Evolutionary conservation across 2,113 vertebrate genomes (phyloP).

Genomic region (Hypanus sabinus): DNA sequence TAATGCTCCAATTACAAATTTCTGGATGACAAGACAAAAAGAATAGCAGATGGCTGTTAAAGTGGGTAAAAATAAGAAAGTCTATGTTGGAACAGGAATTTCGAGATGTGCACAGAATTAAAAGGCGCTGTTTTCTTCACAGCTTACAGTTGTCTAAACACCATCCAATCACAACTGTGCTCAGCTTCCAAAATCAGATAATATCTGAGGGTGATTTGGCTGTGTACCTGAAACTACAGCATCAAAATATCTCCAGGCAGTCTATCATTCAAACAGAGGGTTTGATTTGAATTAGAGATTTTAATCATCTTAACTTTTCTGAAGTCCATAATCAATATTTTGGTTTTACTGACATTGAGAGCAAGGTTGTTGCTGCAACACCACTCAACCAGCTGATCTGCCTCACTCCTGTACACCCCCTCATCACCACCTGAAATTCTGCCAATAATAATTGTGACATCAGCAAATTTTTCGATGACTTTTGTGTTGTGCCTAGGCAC

Average conservation of each 20-base stretch:
- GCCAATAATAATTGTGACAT: too few species aligned
- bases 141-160: neutral
- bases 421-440: too few species aligned
- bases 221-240: neutral
- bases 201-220: neutral
- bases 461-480: too few species aligned
- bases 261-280: neutral
- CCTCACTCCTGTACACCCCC: too few species aligned
- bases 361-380: too few species aligned
- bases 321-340: too few species aligned
- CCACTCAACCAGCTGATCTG: too few species aligned
- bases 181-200: neutral
- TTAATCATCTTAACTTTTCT: neutral
- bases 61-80: conserved; percentile 29
- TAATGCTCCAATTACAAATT: conserved; percentile 19
- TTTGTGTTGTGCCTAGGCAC: too few species aligned
- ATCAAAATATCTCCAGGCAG: neutral
- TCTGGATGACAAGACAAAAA: conserved; percentile 1
- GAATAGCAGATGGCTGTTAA: conserved; percentile 17
- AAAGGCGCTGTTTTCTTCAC: neutral
- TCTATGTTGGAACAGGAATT: neutral
- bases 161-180: neutral
- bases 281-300: neutral
- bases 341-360: too few species aligned
- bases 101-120: neutral